These are phyloP conservation scores for Patella vulgata DNA, from an alignment of 1,140 invertebrate genomes.

Conservation along the genomic window DNA sequence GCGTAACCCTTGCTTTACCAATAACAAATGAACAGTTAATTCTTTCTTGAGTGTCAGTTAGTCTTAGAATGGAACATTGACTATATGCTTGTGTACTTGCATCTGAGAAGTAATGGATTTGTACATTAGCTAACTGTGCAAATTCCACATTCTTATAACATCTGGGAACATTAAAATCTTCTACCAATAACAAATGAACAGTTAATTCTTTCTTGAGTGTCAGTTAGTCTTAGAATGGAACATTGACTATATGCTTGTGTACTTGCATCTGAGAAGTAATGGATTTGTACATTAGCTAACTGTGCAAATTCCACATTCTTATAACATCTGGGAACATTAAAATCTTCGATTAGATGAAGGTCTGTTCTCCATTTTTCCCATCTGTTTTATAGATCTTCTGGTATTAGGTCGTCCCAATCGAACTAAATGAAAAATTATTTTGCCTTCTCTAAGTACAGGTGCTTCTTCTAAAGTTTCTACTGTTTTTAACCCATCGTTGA, in stretches of 20 bases:
- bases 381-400: background rate
- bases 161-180: slow-evolving; percentile 9
- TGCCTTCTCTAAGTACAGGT: slow-evolving; percentile 31
- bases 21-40: slow-evolving; percentile 35
- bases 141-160: slow-evolving; percentile 30
- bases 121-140: slow-evolving; percentile 3
- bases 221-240: slow-evolving; percentile 30
- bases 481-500: slow-evolving; percentile 42
- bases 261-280: slow-evolving; percentile 48
- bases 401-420: slow-evolving; percentile 27
- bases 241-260: slow-evolving; percentile 35
- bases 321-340: slow-evolving; percentile 18
- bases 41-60: slow-evolving; percentile 5
- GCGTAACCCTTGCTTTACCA: slow-evolving; percentile 34
- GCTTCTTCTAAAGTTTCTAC: slow-evolving; percentile 21
- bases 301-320: slow-evolving; percentile 32
- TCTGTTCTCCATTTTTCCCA: slow-evolving; percentile 29
- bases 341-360: slow-evolving; percentile 3
- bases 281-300: slow-evolving; percentile 7
- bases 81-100: slow-evolving; percentile 36
- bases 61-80: slow-evolving; percentile 36
- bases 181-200: slow-evolving; percentile 33
- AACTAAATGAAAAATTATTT: slow-evolving; percentile 31
- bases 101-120: slow-evolving; percentile 46
- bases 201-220: slow-evolving; percentile 14